Conservation (phyloP, 1,140 invertebrate genomes). For the Tigriopus japonicus region DNA sequence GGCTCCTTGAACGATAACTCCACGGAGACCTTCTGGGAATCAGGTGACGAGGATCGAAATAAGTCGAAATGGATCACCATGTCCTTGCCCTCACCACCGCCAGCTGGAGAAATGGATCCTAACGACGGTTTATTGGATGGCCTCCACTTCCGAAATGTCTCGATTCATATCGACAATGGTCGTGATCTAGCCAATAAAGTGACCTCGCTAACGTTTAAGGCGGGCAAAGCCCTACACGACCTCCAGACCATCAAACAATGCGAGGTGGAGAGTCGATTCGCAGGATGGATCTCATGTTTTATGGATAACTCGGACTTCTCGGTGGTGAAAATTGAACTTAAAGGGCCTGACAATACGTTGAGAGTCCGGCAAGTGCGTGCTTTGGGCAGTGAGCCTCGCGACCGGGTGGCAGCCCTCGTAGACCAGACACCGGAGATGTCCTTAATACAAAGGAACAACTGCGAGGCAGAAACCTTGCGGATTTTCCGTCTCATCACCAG, state of each 20-base stretch:
- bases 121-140: conserved; percentile 16
- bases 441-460: conserved; percentile 61
- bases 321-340: conserved; percentile 43
- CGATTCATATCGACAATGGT: conserved; percentile 80
- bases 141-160: conserved; percentile 41
- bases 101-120: too few relatives aligned
- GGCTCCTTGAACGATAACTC: conserved; percentile 76
- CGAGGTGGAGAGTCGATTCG: conserved; percentile 58
- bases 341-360: conserved; percentile 73
- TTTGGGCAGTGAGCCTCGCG: conserved; percentile 36
- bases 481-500: conserved; percentile 85
- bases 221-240: conserved; percentile 57
- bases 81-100: conserved; percentile 27
- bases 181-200: conserved; percentile 28
- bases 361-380: conserved; percentile 61
- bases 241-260: conserved; percentile 52
- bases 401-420: conserved; percentile 30
- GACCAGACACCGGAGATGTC: conserved; percentile 21
- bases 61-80: conserved; percentile 60
- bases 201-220: conserved; percentile 54
- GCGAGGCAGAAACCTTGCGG: conserved; percentile 74
- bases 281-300: conserved; percentile 47
- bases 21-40: conserved; percentile 98
- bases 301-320: neutral
- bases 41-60: conserved; percentile 82